These are phyloP conservation scores for Otolemur crassicaudatus DNA, from an alignment of 2,797 vertebrate genomes.

Conservation along the genomic window DNA sequence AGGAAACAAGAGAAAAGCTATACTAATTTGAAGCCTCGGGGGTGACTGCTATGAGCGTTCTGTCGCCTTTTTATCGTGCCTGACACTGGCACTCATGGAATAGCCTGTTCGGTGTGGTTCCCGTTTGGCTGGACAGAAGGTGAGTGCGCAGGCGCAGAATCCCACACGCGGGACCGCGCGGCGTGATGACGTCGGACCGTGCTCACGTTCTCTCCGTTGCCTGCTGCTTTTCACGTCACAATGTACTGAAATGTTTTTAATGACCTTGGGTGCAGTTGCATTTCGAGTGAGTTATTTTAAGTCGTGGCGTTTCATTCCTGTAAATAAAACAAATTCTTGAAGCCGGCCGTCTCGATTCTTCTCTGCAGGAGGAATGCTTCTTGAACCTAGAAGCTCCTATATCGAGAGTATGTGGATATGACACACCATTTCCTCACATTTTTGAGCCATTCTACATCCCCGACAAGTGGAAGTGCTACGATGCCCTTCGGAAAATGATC, in stretches of 20 bases:
- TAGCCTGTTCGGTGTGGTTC: background rate
- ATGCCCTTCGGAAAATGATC: constrained; percentile 96
- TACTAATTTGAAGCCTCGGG: background rate
- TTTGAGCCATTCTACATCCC: constrained; percentile 99
- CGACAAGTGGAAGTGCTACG: constrained; percentile 99
- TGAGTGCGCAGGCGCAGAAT: background rate
- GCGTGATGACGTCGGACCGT: background rate
- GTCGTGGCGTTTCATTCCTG: constrained; percentile 68
- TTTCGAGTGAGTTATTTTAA: constrained; percentile 6
- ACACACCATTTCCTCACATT: constrained; percentile 98
- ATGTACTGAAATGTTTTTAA: background rate
- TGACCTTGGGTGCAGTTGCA: background rate
- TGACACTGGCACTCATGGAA: background rate
- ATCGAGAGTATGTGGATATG: constrained; percentile 97
- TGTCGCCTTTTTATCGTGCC: background rate
- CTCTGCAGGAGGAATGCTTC: constrained; percentile 96
- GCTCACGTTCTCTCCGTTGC: background rate
- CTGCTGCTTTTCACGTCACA: constrained; percentile 1
- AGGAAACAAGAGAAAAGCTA: background rate
- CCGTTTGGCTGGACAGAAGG: background rate
- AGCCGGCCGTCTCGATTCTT: constrained; percentile 69
- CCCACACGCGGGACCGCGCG: background rate
- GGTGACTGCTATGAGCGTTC: background rate
- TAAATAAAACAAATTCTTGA: constrained; percentile 56
- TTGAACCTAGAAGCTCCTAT: constrained; percentile 98